Evolutionary conservation across 35 echinoderm and acorn worm genomes (phyloP), one percentile per base, ranked within the genome.

Genomic region (Apostichopus californicus): DNA sequence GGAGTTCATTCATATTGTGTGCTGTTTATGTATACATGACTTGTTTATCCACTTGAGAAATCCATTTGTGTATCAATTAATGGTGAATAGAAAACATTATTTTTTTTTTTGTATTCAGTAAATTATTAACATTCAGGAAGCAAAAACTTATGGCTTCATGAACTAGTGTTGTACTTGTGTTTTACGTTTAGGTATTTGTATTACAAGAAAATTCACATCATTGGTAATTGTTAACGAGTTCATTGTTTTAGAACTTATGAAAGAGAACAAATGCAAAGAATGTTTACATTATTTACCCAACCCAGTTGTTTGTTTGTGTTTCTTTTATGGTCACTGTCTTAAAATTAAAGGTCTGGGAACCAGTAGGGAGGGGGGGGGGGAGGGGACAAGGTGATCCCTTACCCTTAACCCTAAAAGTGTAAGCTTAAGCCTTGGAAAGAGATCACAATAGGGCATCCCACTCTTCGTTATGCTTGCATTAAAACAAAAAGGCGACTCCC

Each of bases 61-160:
- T 68, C 64, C 64, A 68, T 68, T 55, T 83, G 80, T 83, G 55
- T 56, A 83, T 46, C 1, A 46, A 46, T 54, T 83, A 34, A 55
- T 55, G 57, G 80, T 83, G 4, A 15, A 83, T 83, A 83, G 80
- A 55, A 17, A 3, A 17, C 80, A 83, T 83, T n/a, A 24, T 57
- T 6, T 82, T 46, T 46, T 55, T 55, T 83, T 82, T 83, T 83
- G 80, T 83, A 83, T 83, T 83, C 80, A 83, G 64, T 68, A 68
- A 53, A 83, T 83, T 83, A 83, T 83, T 83, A 54, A 83, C n/a
- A 83, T 55, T 55, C 80, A 83, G 80, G 80, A 53, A 83, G 80
- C 80, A 83, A 83, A 57, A 83, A 68, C 64, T 2, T 68, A 68
- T 68, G 64, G 64, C 64, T 68, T 68, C 18, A 18, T 68, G 6